Evolutionary conservation across 1,140 invertebrate species (phyloP).

Genomic region (Anoplophora glabripennis): DNA sequence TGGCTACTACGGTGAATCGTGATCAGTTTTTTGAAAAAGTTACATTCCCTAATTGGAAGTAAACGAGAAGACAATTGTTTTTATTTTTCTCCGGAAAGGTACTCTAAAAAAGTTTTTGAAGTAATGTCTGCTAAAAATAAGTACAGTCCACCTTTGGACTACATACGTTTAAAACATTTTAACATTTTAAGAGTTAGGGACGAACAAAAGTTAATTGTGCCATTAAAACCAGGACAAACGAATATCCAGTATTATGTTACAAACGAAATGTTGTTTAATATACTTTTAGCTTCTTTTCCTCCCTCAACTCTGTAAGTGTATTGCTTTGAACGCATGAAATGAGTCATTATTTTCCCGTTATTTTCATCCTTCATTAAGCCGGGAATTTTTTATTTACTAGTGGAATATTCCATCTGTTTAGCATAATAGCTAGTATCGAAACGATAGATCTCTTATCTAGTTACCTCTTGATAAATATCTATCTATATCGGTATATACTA

Average conservation of each 20-base stretch:
- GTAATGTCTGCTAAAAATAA: slow-evolving; percentile 22
- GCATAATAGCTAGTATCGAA: no score
- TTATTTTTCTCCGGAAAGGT: slow-evolving; percentile 26
- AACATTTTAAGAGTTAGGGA: slow-evolving; percentile 27
- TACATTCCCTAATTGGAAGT: slow-evolving; percentile 15
- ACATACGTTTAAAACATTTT: slow-evolving; percentile 28
- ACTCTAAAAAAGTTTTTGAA: slow-evolving; percentile 24
- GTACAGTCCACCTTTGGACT: slow-evolving; percentile 22
- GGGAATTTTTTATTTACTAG: no score
- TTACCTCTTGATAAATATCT: no score
- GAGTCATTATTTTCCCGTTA: no score
- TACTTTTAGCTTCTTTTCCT: no score
- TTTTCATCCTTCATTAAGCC: no score
- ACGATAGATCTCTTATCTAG: no score
- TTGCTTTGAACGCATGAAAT: no score
- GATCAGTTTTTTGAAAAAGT: slow-evolving; percentile 21
- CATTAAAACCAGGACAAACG: slow-evolving; percentile 27
- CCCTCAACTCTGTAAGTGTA: no score
- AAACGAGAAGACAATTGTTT: slow-evolving; percentile 30
- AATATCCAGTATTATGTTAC: slow-evolving; percentile 39
- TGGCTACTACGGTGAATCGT: no score
- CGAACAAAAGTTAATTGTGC: slow-evolving; percentile 34
- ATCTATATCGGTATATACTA: no score
- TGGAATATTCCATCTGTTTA: no score
- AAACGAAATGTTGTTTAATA: slow-evolving; percentile 38